A percentile compares a stretch with the other conserved stretches of the same genome.
These are phyloP conservation scores for Tympanoctomys barrerae DNA, from an alignment of 2,797 vertebrate species.

Conservation along the genomic window DNA sequence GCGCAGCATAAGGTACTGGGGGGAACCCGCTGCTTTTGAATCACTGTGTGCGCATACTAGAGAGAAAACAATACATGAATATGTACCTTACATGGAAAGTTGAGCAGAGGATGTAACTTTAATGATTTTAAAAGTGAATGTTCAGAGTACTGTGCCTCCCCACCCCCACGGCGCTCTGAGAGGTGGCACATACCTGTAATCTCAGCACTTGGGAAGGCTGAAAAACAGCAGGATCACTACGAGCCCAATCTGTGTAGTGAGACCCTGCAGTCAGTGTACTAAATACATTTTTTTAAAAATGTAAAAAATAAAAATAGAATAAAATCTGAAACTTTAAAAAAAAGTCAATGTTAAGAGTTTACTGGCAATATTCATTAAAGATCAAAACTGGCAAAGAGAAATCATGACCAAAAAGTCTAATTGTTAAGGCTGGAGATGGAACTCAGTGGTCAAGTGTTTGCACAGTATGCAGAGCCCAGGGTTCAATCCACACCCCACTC, in stretches of 20 bases:
- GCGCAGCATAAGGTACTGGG: too few relatives aligned
- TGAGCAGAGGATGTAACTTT: neutral
- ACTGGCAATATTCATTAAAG: slow-evolving; percentile 46
- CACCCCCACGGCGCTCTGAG: too few relatives aligned
- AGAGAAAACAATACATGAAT: neutral
- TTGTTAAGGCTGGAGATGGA: slow-evolving; percentile 46
- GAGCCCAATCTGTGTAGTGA: too few relatives aligned
- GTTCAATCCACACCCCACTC: neutral
- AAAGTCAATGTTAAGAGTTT: slow-evolving; percentile 22
- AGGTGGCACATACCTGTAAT: too few relatives aligned
- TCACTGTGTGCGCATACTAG: neutral
- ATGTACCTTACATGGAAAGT: neutral
- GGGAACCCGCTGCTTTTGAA: neutral
- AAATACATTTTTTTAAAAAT: too few relatives aligned
- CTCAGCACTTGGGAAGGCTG: too few relatives aligned
- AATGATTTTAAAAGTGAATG: neutral
- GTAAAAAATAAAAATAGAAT: too few relatives aligned
- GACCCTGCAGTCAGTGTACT: too few relatives aligned
- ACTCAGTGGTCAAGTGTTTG: neutral
- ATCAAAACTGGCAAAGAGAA: slow-evolving; percentile 70
- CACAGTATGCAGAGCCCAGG: neutral
- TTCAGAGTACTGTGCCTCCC: too few relatives aligned
- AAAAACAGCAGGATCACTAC: too few relatives aligned
- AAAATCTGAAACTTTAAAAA: too few relatives aligned
- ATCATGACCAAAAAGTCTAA: slow-evolving; percentile 81